Evolutionary conservation across 1,140 invertebrate species (phyloP), one percentile per base, ranked within the genome.

Genomic region (Drosophila aff.): DNA sequence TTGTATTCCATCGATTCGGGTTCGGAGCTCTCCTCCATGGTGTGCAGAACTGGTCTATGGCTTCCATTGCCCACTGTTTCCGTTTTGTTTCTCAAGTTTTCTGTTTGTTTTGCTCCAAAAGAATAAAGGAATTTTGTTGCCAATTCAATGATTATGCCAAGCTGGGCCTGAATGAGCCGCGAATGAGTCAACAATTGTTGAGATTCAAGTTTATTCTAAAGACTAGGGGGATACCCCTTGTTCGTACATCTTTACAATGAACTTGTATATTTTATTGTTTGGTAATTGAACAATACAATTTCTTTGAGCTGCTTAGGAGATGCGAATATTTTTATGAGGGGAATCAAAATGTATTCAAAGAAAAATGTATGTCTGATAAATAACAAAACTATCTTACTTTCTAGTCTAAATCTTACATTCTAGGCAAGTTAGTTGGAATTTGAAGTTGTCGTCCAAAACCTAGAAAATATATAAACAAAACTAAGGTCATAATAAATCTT

Each of bases 41-140:
- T 13, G 62, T 63, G 72, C 79, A 76, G 69, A 82, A 66, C 46
- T 67, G 46, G 36, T 55, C 49, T 66, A 69, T 71, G 67, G 31
- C 40, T 66, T 28, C 65, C 36, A 72, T 49, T 38, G 33, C 44
- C 10, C 28, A 76, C 63, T 72, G 81, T 78, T 89, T 87, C 82
- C 82, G 82, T 82, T 86, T 86, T 86, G 82, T 84, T 81, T 75
- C 86, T 89, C 77, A 77, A 73, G 62, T 68, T 87, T 82, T 76
- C 53, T 87, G 62, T 75, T 82, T 76, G 52, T 66, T 78, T 72
- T 63, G 81, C 50, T 28, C 77, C 58, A 53, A 77, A 81, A 82
- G 76, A 71, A 73, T 60, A 68, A 73, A 73, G 31, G 68, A 73
- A 43, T 38, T 73, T 75, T 81, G 52, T 69, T 78, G 82, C 59